Evolutionary conservation across 37 sponge, comb jelly and placozoan species (phyloP).

Genomic region (Amphimedon queenslandica): DNA sequence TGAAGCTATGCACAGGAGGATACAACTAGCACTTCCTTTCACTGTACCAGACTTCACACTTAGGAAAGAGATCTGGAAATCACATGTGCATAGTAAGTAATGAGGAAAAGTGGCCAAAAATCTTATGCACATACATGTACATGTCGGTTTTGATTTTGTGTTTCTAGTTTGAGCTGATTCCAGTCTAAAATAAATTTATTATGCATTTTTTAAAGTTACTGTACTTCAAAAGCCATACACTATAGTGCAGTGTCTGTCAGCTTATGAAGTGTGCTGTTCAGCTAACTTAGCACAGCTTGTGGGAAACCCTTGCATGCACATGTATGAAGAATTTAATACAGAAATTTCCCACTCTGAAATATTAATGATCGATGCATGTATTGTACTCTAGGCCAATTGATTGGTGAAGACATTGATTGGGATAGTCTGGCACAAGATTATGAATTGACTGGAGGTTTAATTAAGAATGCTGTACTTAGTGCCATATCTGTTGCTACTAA

Average conservation of each 20-base stretch:
- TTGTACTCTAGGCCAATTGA: background rate
- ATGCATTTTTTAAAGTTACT: no score
- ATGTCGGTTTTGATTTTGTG: no score
- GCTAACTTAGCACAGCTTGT: no score
- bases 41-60: slow-evolving; percentile 52
- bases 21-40: slow-evolving; percentile 58
- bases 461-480: slow-evolving; percentile 57
- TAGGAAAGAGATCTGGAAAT: slow-evolving; percentile 56
- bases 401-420: slow-evolving; percentile 25
- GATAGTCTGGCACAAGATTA: slow-evolving; percentile 26
- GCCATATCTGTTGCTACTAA: slow-evolving; percentile 38
- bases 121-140: no score
- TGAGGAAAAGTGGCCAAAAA: background rate
- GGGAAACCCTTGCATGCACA: no score
- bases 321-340: no score
- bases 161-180: no score
- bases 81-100: slow-evolving; percentile 50
- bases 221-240: no score
- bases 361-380: background rate
- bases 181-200: no score
- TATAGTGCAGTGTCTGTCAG: no score
- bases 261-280: no score
- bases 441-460: slow-evolving; percentile 58
- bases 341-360: no score
- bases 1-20: slow-evolving; percentile 73